Percentiles rank a stretch among this genome's conserved stretches.
Evolutionary conservation across 2,797 vertebrate species (phyloP).

Genomic region (Stomatorhinus walkeri): DNA sequence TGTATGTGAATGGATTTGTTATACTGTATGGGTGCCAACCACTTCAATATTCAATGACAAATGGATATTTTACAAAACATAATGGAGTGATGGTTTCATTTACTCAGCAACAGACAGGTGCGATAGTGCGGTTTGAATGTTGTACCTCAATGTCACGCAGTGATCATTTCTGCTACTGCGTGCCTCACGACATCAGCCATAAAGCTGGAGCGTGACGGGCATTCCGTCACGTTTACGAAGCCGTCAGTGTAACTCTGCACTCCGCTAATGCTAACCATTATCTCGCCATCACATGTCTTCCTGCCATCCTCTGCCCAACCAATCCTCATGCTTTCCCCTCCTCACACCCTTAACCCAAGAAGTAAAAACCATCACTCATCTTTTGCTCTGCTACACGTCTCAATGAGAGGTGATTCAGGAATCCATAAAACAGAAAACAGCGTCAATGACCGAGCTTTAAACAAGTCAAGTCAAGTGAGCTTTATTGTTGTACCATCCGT

Average conservation of each 20-base stretch:
- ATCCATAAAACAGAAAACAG: slow-evolving; percentile 13
- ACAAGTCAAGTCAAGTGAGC: slow-evolving; percentile 30
- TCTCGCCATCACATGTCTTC: background rate
- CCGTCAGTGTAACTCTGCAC: no score
- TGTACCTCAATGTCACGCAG: background rate
- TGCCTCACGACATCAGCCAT: background rate
- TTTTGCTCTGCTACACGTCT: background rate
- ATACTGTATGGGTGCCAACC: background rate
- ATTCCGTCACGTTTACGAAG: background rate
- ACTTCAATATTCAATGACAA: background rate
- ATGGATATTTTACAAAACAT: background rate
- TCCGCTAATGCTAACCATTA: background rate
- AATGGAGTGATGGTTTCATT: background rate
- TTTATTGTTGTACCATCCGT: background rate
- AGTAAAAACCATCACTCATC: background rate
- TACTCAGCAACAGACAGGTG: background rate
- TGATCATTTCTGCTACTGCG: background rate
- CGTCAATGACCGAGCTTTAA: slow-evolving; percentile 22
- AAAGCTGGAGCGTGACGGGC: background rate
- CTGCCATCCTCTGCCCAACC: background rate
- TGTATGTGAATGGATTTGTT: background rate
- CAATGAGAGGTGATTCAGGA: background rate
- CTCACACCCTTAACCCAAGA: background rate
- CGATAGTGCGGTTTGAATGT: background rate
- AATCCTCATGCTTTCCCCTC: background rate